Evolutionary conservation across 2,113 vertebrate species (phyloP).

Genomic region (Hemiscyllium ocellatum): DNA sequence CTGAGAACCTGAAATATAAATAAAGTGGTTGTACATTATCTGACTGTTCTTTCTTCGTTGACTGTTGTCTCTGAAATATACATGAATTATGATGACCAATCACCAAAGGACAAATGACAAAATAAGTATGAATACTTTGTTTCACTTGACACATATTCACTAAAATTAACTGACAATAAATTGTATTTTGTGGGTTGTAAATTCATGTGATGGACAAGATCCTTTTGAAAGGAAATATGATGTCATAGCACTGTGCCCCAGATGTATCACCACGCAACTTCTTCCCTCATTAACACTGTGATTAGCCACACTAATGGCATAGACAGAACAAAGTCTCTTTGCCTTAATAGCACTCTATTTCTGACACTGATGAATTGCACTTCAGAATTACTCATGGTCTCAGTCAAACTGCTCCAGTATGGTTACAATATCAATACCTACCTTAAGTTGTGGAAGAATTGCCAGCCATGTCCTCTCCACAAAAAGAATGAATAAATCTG

Average conservation of each 20-base stretch:
- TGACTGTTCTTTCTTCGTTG: background rate
- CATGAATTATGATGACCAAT: background rate
- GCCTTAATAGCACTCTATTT: too few species aligned
- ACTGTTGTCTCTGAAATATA: background rate
- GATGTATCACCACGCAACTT: background rate
- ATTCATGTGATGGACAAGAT: background rate
- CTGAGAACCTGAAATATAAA: background rate
- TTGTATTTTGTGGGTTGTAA: background rate
- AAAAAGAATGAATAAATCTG: too few species aligned
- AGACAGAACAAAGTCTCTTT: too few species aligned
- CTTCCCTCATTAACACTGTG: background rate
- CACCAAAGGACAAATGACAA: background rate
- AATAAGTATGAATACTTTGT: background rate
- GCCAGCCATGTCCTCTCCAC: too few species aligned
- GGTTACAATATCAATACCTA: too few species aligned
- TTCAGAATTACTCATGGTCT: too few species aligned
- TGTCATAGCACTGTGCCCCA: background rate
- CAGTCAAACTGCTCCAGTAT: too few species aligned
- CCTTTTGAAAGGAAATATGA: background rate
- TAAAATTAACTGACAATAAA: background rate
- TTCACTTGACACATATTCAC: background rate
- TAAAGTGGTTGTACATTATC: background rate
- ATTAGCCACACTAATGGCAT: background rate
- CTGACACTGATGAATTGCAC: too few species aligned
- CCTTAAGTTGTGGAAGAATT: too few species aligned